Conservation (phyloP, 2,888 invertebrate genomes). For the Acanthopleura granulata region DNA sequence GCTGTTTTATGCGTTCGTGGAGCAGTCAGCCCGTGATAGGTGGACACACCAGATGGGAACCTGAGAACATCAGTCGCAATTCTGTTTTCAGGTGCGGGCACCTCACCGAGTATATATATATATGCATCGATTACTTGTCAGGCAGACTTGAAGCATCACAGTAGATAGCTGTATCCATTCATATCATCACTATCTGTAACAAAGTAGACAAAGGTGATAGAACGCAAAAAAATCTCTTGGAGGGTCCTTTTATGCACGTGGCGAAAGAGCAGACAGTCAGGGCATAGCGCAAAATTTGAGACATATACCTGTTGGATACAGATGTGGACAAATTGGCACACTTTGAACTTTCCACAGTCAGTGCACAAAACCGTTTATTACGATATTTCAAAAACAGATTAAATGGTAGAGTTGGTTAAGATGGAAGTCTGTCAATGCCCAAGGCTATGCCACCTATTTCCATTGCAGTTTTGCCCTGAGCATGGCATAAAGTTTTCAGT, state of each 20-base stretch:
- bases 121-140: too few relatives aligned
- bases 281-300: constrained; percentile 11
- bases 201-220: background rate
- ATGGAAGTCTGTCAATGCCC: too few relatives aligned
- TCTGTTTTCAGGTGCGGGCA: background rate
- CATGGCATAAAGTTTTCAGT: too few relatives aligned
- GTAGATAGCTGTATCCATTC: background rate
- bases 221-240: background rate
- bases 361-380: too few relatives aligned
- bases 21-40: constrained; percentile 11
- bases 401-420: too few relatives aligned
- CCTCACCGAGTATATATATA: background rate
- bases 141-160: background rate
- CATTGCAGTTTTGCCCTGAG: background rate
- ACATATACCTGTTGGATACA: too few relatives aligned
- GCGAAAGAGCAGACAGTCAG: constrained; percentile 14
- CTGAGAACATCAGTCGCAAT: background rate
- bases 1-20: too few relatives aligned
- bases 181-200: background rate
- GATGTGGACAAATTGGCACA: too few relatives aligned
- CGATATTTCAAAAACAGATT: too few relatives aligned
- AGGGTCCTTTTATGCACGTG: background rate
- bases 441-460: too few relatives aligned
- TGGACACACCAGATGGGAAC: constrained; percentile 9
- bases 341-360: too few relatives aligned